Base-by-base conservation (phyloP, 2,888 invertebrate genomes). In the Sinhomidia bicolor region DNA sequence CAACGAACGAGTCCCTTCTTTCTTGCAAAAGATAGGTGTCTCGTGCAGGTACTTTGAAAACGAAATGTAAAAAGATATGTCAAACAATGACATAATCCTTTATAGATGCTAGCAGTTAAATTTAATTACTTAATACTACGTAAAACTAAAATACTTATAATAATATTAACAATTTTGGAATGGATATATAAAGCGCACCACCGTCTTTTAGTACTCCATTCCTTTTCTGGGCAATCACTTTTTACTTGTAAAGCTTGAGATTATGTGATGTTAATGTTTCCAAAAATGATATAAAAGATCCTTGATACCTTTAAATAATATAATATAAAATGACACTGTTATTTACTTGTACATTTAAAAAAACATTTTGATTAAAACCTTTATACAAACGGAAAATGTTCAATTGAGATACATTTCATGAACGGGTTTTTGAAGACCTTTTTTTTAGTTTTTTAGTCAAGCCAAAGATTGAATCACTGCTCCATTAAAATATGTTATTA, bases 41-140 rank as follows among this genome's bases (percentile, higher is more conserved):
- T 71, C 76, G 29, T 76, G 76, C 76, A 76, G 76, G 76, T 76
- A 76, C 76, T 47, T 26, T 26, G n/a, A 76, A 51, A 76, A 76
- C 76, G 76, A 76, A 76, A 44, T 36, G 26, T 20, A 29, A 65
- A 65, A 29, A 9, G 26, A 26, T 51, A 14, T 26, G n/a, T n/a
- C n/a, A n/a, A n/a, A n/a, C n/a, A n/a, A 26, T 26, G 26, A 51
- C 9, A 1, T 71, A 32, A 51, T 17, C 29, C 54, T 4, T 14
- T 6, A 29, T 14, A 1, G 14, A 54, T 47, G 41, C 54, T 51
- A 29, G 17, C 44, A 44, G 20, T 36, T 14, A 26, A 4, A 36
- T 36, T 6, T 6, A 36, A 36, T 29, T 32, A n/a, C 2, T 6
- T 2, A 32, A n/a, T 14, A 17, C 68, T 23, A 68, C 29, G 32